These are phyloP conservation scores for Halocaridina rubra DNA, from an alignment of 2,888 invertebrate genomes.

Conservation along the genomic window DNA sequence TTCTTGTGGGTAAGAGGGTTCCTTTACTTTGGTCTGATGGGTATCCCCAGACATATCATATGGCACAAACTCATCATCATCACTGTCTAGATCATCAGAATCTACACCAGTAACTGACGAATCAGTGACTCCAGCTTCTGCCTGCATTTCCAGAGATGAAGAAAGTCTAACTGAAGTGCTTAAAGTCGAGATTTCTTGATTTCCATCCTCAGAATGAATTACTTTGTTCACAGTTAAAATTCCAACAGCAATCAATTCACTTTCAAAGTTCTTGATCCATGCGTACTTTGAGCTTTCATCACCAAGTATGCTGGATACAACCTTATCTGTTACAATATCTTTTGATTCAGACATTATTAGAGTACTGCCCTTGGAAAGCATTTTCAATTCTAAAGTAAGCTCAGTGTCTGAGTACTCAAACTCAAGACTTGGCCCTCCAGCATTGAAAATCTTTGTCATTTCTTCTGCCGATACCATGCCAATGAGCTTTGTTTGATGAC, in stretches of 20 bases:
- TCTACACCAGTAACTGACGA: neutral
- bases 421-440: constrained; percentile 37
- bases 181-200: too few species aligned
- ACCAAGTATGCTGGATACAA: neutral
- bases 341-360: neutral
- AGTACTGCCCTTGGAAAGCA: neutral
- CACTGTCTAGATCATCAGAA: constrained; percentile 40
- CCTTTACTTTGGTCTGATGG: constrained; percentile 19
- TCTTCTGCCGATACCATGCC: constrained; percentile 58
- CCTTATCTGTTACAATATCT: too few species aligned
- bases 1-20: constrained; percentile 55
- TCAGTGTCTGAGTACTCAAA: constrained; percentile 47
- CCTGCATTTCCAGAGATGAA: neutral
- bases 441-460: constrained; percentile 28
- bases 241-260: constrained; percentile 16
- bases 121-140: neutral
- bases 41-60: constrained; percentile 56
- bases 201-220: neutral
- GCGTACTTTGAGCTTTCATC: neutral
- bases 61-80: constrained; percentile 60
- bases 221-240: neutral
- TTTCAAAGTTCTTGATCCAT: constrained; percentile 21
- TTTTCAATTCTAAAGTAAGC: constrained; percentile 27
- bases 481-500: constrained; percentile 28
- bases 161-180: too few species aligned